Conservation (phyloP, 2,888 invertebrate species). For the Seira ritae region DNA sequence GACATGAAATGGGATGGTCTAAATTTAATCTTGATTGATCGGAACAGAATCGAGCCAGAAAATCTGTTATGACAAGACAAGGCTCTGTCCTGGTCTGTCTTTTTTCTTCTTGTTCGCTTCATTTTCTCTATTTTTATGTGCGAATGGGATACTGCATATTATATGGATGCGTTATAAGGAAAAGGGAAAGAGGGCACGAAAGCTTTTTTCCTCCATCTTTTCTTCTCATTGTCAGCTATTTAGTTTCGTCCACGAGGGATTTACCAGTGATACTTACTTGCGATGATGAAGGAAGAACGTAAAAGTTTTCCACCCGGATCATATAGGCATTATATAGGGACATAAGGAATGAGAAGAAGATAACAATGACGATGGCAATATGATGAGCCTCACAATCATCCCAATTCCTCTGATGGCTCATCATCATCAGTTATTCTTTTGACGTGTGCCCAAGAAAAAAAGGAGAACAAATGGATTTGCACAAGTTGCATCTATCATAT, state of each 20-base stretch:
- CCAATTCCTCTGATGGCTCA: slow-evolving; percentile 39
- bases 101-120: slow-evolving; percentile 28
- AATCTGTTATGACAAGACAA: slow-evolving; percentile 73
- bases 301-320: too few relatives aligned
- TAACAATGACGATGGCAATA: slow-evolving; percentile 19
- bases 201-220: slow-evolving; percentile 36
- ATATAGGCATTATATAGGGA: too few relatives aligned
- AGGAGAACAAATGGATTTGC: slow-evolving; percentile 19
- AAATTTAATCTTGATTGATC: slow-evolving; percentile 74
- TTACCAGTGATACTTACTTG: too few relatives aligned
- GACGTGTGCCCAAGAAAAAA: slow-evolving; percentile 41
- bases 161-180: slow-evolving; percentile 7
- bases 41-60: slow-evolving; percentile 64
- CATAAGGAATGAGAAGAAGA: too few relatives aligned
- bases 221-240: slow-evolving; percentile 2
- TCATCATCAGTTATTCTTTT: slow-evolving; percentile 54
- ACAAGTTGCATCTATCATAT: too few relatives aligned
- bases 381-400: background rate
- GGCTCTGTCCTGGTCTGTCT: slow-evolving; percentile 58
- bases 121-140: slow-evolving; percentile 15
- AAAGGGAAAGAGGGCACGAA: slow-evolving; percentile 26
- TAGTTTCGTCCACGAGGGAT: slow-evolving; percentile 41
- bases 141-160: background rate
- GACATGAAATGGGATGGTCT: slow-evolving; percentile 71
- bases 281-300: too few relatives aligned